Evolutionary conservation across 1,140 invertebrate genomes (phyloP), one percentile per base, ranked within the genome.

Genomic region (Anadara kagoshimensis): DNA sequence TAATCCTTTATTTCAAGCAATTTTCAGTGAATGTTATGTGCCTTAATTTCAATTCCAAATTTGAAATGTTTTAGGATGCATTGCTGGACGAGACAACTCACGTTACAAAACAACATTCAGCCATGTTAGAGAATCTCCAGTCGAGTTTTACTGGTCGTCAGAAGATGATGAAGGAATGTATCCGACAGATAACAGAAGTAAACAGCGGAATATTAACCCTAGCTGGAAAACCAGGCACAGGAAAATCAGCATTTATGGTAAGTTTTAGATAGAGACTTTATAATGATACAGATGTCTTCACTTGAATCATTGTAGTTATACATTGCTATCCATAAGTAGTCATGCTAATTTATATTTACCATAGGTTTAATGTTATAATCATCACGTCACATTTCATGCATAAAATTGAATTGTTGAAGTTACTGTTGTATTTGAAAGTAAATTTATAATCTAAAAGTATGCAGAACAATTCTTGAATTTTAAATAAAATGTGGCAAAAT

Each of bases 181-280:
- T 88, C 43, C 82, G 76, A 43, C 80, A 78, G 54, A 81, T 88
- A 26, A 57, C 62, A 0, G 62, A 79, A 54, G 80, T 80, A 58
- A 59, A 45, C 24, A 47, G 78, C 10, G 85, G 85, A n/a, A 73
- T 88, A 22, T 59, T 90, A 22, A 56, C 80, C 10, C 65, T 90
- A 14, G 65, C 67, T 69, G 90, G 90, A 45, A 86, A 87, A 80
- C 57, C 85, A 10, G 90, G 90, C 8, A 81, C 77, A 72, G 90
- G 90, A 41, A 90, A 90, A 73, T 85, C 90, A 12, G 80, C 89
- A 56, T 63, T 90, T 5, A 69, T 90, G 82, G 89, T 89, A 75
- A 75, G 75, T 51, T 18, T 53, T 20, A 3, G 29, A 18, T 47
- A 18, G 4, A 58, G 1, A 26, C 5, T 10, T 51, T 0, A 51